A percentile compares a stretch with the other conserved stretches of the same genome.
Evolutionary conservation across 2,888 invertebrate genomes (phyloP).

Genomic region (Drosophila limbata): DNA sequence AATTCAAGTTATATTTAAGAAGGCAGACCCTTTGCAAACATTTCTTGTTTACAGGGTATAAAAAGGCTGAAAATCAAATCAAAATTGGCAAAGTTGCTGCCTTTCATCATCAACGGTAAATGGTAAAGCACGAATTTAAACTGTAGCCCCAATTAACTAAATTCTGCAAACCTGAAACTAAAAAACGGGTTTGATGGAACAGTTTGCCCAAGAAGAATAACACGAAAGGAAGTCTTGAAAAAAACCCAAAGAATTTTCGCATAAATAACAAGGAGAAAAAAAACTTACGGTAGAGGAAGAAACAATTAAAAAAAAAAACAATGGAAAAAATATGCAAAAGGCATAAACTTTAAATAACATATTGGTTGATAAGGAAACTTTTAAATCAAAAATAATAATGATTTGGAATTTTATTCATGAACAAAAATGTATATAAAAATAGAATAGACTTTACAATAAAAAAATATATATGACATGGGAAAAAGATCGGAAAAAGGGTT

Average conservation of each 20-base stretch:
- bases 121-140: neutral
- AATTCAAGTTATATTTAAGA: neutral
- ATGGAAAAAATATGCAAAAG: no score
- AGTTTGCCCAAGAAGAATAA: neutral
- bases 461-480: neutral
- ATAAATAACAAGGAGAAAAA: neutral
- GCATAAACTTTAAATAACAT: no score
- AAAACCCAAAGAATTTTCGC: neutral
- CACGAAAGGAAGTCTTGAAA: neutral
- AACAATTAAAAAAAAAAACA: no score
- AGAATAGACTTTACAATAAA: no score
- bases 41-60: neutral
- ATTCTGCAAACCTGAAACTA: slow-evolving; percentile 12
- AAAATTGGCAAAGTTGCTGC: slow-evolving; percentile 15
- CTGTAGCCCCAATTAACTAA: slow-evolving; percentile 21
- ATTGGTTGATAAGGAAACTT: no score
- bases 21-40: neutral
- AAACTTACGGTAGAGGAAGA: neutral
- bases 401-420: no score
- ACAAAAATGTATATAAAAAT: no score
- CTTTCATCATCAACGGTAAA: slow-evolving; percentile 12
- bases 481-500: neutral
- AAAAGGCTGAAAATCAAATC: slow-evolving; percentile 19
- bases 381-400: no score
- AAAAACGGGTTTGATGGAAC: neutral